Conservation (phyloP, 2,113 vertebrate species). For the Odontesthes bonariensis region DNA sequence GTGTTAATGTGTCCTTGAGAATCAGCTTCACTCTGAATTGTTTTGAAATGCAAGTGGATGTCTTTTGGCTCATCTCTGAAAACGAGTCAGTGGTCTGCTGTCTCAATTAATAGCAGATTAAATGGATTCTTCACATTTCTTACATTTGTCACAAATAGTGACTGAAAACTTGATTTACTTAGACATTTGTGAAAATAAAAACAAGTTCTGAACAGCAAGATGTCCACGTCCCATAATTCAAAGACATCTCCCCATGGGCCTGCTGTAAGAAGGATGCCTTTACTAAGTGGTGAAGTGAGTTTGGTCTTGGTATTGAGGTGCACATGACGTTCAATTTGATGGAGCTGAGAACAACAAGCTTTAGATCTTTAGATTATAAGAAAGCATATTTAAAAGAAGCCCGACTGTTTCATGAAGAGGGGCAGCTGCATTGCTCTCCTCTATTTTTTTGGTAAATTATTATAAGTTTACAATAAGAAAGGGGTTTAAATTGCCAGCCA, state of each 20-base stretch:
- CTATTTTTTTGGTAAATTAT: constrained; percentile 27
- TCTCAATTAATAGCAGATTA: constrained; percentile 40
- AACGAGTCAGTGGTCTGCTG: constrained; percentile 28
- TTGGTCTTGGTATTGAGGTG: constrained; percentile 11
- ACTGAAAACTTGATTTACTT: constrained; percentile 35
- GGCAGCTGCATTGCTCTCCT: background rate
- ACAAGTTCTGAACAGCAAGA: constrained; percentile 41
- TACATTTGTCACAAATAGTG: constrained; percentile 31
- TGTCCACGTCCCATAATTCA: constrained; percentile 37
- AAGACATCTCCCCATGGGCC: constrained; percentile 45
- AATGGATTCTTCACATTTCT: constrained; percentile 35
- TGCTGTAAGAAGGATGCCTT: constrained; percentile 28
- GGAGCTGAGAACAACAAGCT: constrained; percentile 5
- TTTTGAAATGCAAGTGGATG: constrained; percentile 49
- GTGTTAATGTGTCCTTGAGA: constrained; percentile 50
- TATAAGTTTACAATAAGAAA: constrained; percentile 5
- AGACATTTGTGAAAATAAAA: constrained; percentile 46
- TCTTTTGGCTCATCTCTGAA: constrained; percentile 33
- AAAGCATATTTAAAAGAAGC: constrained; percentile 15
- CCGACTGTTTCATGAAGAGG: constrained; percentile 14
- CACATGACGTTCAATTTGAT: background rate
- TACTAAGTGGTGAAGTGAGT: constrained; percentile 5
- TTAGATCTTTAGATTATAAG: constrained; percentile 36
- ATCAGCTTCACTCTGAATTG: constrained; percentile 54
- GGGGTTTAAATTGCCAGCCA: constrained; percentile 1